Conservation (phyloP, 2,888 invertebrate species). For the Dicyrtoma fusca region DNA sequence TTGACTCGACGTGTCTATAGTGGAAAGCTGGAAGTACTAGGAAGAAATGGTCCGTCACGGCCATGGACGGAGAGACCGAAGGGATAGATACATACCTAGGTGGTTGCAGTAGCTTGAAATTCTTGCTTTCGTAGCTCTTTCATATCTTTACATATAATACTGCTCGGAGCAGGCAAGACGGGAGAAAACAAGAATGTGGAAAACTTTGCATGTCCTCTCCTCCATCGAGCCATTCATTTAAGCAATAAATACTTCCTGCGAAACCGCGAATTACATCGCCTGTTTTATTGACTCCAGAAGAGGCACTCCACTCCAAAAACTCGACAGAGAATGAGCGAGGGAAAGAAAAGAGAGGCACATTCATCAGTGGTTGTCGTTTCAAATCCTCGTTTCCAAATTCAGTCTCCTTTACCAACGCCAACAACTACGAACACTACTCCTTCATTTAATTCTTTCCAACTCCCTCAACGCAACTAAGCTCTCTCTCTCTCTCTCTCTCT, state of each 20-base stretch:
- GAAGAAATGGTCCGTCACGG: too few species aligned
- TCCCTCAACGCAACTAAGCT: neutral
- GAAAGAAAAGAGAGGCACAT: constrained; percentile 14
- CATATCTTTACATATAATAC: neutral
- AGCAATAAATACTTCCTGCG: constrained; percentile 21
- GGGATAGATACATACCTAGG: too few species aligned
- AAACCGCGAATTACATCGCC: constrained; percentile 28
- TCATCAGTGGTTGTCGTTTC: constrained; percentile 24
- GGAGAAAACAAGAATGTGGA: neutral
- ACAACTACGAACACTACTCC: neutral
- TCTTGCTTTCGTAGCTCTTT: too few species aligned
- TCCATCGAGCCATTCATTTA: neutral
- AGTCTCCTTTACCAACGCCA: neutral
- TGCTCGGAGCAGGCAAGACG: neutral
- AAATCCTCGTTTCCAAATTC: constrained; percentile 10
- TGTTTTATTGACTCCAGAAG: constrained; percentile 26
- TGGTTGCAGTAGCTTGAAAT: too few species aligned
- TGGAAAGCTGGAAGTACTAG: too few species aligned
- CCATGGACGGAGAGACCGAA: too few species aligned
- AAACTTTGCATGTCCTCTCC: constrained; percentile 15
- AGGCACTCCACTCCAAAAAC: neutral
- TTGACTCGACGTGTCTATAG: too few species aligned
- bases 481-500: constrained; percentile 1
- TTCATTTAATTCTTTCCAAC: neutral
- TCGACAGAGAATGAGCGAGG: constrained; percentile 1